Percentiles rank a stretch among this genome's conserved stretches.
Evolutionary conservation across 2,888 invertebrate genomes (phyloP).

Genomic region (Taphrorychus bicolor): DNA sequence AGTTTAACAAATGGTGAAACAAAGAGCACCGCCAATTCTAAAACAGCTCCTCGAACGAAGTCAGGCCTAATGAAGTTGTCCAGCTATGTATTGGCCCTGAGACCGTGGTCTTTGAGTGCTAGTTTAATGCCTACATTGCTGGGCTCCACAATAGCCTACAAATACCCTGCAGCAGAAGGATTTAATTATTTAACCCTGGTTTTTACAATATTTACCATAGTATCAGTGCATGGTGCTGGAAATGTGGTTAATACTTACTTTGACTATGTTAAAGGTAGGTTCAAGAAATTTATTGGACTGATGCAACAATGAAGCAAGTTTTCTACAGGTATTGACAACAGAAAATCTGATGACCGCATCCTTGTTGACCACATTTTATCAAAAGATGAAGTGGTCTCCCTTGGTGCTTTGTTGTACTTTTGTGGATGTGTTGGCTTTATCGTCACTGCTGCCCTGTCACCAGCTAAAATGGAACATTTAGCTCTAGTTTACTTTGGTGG

Average conservation of each 20-base stretch:
- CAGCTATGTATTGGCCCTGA: constrained; percentile 85
- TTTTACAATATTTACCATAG: constrained; percentile 83
- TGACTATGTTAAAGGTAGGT: constrained; percentile 85
- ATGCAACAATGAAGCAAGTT: neutral
- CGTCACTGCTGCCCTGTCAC: constrained; percentile 68
- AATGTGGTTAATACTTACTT: constrained; percentile 97
- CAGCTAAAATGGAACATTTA: constrained; percentile 93
- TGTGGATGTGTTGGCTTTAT: constrained; percentile 73
- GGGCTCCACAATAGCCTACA: constrained; percentile 88
- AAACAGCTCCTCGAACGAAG: constrained; percentile 41
- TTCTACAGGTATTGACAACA: constrained; percentile 74
- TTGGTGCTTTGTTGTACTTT: constrained; percentile 88
- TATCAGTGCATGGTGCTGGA: constrained; percentile 94
- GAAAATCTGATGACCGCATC: constrained; percentile 92
- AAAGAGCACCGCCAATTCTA: constrained; percentile 12
- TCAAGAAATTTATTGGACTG: neutral
- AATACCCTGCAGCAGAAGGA: constrained; percentile 74
- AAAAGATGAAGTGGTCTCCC: constrained; percentile 77
- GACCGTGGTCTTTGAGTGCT: constrained; percentile 94
- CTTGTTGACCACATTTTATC: constrained; percentile 91
- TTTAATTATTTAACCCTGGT: constrained; percentile 83
- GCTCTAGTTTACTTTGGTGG: constrained; percentile 96
- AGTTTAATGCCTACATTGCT: constrained; percentile 90
- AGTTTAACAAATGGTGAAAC: constrained; percentile 39
- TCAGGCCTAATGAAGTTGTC: constrained; percentile 83